Evolutionary conservation across 2,888 invertebrate species (phyloP).

Genomic region (Platynereis dumerilii): DNA sequence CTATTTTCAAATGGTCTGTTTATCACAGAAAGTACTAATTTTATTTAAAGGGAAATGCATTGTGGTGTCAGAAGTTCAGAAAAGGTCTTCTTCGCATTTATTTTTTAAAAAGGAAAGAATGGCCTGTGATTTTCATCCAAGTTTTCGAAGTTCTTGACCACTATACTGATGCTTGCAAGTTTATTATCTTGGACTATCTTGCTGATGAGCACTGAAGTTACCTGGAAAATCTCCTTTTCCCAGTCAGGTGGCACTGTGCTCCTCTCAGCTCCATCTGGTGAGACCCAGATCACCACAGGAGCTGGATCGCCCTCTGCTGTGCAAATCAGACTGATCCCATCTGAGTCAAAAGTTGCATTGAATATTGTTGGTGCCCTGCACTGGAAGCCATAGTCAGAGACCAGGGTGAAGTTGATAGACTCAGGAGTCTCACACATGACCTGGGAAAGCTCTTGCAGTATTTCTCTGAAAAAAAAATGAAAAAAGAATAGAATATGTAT

Average conservation of each 20-base stretch:
- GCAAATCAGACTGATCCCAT: slow-evolving; percentile 34
- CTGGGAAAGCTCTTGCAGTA: slow-evolving; percentile 18
- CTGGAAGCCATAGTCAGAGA: slow-evolving; percentile 32
- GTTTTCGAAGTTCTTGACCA: too few relatives aligned
- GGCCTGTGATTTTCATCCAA: too few relatives aligned
- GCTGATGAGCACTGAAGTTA: background rate
- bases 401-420: slow-evolving; percentile 29
- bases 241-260: slow-evolving; percentile 13
- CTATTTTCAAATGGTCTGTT: too few relatives aligned
- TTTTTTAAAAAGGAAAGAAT: too few relatives aligned
- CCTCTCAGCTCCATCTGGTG: slow-evolving; percentile 19
- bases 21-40: too few relatives aligned
- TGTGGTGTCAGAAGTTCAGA: too few relatives aligned
- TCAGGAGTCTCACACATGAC: slow-evolving; percentile 32
- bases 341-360: slow-evolving; percentile 35
- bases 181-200: too few relatives aligned
- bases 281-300: slow-evolving; percentile 34
- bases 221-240: slow-evolving; percentile 17
- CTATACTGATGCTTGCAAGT: too few relatives aligned
- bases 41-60: too few relatives aligned
- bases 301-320: slow-evolving; percentile 39
- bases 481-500: too few relatives aligned
- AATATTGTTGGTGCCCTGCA: slow-evolving; percentile 35
- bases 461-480: background rate
- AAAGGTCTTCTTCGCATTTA: too few relatives aligned